phyloP scores from a whole-genome alignment of 2,113 vertebrate genomes.

The Falco punctatus region DNA sequence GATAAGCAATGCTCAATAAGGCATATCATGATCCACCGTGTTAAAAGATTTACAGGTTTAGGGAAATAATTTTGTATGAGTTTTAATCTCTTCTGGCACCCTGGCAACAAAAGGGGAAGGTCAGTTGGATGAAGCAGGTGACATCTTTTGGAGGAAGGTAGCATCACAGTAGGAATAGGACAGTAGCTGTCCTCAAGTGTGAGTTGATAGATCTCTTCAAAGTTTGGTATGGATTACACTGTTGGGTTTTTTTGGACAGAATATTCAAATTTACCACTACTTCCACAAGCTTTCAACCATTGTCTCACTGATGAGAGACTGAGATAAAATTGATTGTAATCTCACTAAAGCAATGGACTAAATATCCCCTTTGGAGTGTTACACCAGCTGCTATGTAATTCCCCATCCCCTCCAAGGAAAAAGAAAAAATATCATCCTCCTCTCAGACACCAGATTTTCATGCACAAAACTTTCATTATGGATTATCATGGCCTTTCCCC shows the following conservation, averaged over 20 bases:
- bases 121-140: neutral
- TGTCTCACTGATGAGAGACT: neutral
- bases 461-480: neutral
- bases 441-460: neutral
- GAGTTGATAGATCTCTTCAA: neutral
- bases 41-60: neutral
- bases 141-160: neutral
- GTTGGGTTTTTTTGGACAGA: neutral
- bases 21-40: fast-evolving
- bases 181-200: neutral
- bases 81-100: neutral
- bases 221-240: neutral
- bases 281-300: neutral
- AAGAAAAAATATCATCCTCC: fast-evolving
- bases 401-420: neutral
- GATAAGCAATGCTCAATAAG: neutral
- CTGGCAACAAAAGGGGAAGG: neutral
- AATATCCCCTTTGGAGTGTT: neutral
- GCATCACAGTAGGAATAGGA: neutral
- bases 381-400: neutral
- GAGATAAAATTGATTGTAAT: neutral
- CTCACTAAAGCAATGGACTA: neutral
- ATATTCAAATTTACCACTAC: neutral
- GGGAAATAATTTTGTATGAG: neutral
- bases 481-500: neutral